Base-by-base conservation (phyloP, 64 coral and sea anemone species). In the Stichodactyla mertensii region DNA sequence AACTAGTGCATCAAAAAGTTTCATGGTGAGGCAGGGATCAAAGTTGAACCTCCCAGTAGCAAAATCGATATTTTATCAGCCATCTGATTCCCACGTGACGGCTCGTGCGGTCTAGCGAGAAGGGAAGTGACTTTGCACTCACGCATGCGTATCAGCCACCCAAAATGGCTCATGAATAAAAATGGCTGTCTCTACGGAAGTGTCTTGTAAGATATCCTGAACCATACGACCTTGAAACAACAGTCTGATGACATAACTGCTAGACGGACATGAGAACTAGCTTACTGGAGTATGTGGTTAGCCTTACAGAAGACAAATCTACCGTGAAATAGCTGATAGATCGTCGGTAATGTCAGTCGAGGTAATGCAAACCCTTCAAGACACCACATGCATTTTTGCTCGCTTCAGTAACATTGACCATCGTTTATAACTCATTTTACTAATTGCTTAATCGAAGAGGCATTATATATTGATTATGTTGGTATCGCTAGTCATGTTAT, bases 221-320 rank as follows among this genome's bases (percentile, higher is more conserved):
- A 74, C 69, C 69, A 74, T 58, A 58, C 69, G 69, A 74, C 69
- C 69, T 74, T 74, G 69, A 74, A 74, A 36, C 27, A 74, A 74
- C 24, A 74, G 10, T 31, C 12, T 0, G 27, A 74, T 74, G 24
- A 74, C 69, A 74, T 11, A 12, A 74, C 7, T 2, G 12, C 26
- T 74, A 13, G 22, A 74, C 4, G 36, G 69, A 74, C 69, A 74
- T 74, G 69, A 74, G 23, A 74, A 74, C 69, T 74, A 74, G 22
- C n/a, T 74, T 74, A 26, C 24, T 74, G 69, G 69, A 74, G 69
- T 74, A 31, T 74, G 69, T 74, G 22, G 2, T 74, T 26, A 23
- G 24, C 24, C 12, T 74, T 74, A 74, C n/a, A 74, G n/a, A 31
- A 26, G 9, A 74, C 20, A 74, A 74, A 74, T 74, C 69, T 2